Percentiles rank a stretch among this genome's conserved stretches.
Conservation (phyloP, 2,113 vertebrate genomes). For the Saimiri boliviensis region DNA sequence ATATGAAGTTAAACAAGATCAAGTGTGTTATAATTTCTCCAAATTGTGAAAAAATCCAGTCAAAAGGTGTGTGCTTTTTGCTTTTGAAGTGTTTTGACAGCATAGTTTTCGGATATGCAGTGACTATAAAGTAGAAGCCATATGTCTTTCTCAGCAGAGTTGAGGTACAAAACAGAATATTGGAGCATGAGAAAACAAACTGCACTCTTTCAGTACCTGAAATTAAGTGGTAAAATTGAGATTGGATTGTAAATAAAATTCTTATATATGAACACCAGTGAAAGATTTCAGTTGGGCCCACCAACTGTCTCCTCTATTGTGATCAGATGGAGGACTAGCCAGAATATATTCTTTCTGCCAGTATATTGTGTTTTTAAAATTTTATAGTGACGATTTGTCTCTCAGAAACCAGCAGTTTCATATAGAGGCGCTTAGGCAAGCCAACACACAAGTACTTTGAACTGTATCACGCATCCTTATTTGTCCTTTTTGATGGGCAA, state of each 20-base stretch:
- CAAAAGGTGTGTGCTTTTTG: slow-evolving; percentile 89
- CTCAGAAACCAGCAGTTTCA: not conserved
- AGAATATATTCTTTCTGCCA: not conserved
- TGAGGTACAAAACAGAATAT: slow-evolving; percentile 2
- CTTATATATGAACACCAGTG: not conserved
- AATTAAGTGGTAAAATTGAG: slow-evolving; percentile 10
- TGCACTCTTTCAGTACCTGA: not conserved
- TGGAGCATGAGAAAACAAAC: slow-evolving; percentile 27
- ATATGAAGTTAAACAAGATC: slow-evolving; percentile 98
- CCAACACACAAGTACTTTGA: not conserved
- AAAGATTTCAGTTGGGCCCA: not conserved
- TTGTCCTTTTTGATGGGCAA: not conserved
- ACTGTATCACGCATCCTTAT: not conserved
- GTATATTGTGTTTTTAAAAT: not conserved
- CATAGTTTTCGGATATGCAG: not conserved
- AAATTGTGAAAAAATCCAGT: slow-evolving; percentile 99
- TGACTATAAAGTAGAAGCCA: not conserved
- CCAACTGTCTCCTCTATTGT: not conserved
- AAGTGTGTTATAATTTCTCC: slow-evolving; percentile 99
- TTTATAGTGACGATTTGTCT: not conserved
- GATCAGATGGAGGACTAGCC: not conserved
- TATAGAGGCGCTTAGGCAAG: not conserved
- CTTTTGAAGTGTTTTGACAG: not conserved
- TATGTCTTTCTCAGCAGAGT: not conserved
- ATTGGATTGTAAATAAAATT: not conserved